Percentiles rank a stretch among this genome's conserved stretches.
These are phyloP conservation scores for Myanophis thanlyinensis DNA, from an alignment of 2,113 vertebrate genomes.

Conservation along the genomic window DNA sequence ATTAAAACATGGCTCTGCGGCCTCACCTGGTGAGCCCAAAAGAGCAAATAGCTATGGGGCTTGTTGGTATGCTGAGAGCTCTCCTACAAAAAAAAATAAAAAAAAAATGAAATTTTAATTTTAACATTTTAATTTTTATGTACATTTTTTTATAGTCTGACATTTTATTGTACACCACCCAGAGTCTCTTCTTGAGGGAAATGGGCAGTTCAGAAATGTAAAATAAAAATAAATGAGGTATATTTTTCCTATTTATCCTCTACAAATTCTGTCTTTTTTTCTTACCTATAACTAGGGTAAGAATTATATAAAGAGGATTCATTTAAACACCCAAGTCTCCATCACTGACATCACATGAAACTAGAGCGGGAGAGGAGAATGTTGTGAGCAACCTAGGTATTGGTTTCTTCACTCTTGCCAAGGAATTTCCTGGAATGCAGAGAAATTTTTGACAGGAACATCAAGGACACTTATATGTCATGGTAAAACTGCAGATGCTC, in stretches of 20 bases:
- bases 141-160: background rate
- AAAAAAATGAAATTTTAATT: too few relatives aligned
- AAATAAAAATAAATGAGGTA: background rate
- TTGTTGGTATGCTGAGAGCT: too few relatives aligned
- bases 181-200: background rate
- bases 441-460: background rate
- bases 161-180: background rate
- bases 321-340: background rate
- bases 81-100: too few relatives aligned
- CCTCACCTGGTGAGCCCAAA: too few relatives aligned
- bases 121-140: background rate
- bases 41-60: too few relatives aligned
- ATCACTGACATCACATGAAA: background rate
- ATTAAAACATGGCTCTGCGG: too few relatives aligned
- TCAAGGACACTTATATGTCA: background rate
- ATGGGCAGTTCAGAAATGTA: background rate
- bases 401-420: background rate
- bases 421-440: background rate
- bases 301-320: background rate
- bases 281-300: background rate
- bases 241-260: background rate
- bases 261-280: background rate
- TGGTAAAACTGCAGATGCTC: background rate
- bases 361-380: background rate
- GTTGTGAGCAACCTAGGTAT: background rate